Percentiles rank a stretch among this genome's conserved stretches.
These are phyloP conservation scores for Lagopus muta DNA, from an alignment of 2,113 vertebrate species.

Conservation along the genomic window DNA sequence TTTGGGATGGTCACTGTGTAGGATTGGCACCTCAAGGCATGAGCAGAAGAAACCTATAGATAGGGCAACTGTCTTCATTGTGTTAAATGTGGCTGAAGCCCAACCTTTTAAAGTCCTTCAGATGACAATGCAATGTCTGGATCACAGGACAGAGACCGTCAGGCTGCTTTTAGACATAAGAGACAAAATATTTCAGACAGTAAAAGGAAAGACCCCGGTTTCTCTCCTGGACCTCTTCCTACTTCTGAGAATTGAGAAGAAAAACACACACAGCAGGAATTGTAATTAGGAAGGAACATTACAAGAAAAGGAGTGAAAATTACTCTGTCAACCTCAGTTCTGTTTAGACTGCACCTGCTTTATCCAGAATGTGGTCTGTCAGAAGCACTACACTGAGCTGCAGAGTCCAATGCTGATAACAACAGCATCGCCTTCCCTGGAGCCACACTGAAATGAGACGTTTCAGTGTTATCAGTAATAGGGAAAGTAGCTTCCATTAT, in stretches of 20 bases:
- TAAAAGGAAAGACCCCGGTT: not conserved
- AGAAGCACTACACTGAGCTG: not conserved
- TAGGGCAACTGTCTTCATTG: not conserved
- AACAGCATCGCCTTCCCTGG: not conserved
- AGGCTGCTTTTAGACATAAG: not conserved
- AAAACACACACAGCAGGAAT: not conserved
- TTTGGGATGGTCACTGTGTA: not conserved
- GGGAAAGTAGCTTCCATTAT: not conserved
- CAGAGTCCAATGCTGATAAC: not conserved
- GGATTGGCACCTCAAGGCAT: not conserved
- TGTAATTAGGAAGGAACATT: conserved; percentile 15
- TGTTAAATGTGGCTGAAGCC: not conserved
- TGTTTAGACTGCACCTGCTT: not conserved
- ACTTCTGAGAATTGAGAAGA: not conserved
- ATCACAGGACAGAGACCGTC: not conserved
- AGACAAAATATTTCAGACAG: not conserved
- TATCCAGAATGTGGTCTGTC: not conserved
- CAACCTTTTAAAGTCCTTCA: not conserved
- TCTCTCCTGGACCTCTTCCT: not conserved
- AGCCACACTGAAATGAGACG: not conserved
- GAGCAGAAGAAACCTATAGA: not conserved
- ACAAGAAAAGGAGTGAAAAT: not conserved
- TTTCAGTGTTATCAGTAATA: not conserved
- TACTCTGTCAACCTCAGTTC: conserved; percentile 31
- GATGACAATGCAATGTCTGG: not conserved